phyloP scores from a whole-genome alignment of 2,797 vertebrate species.

The Ibycter americanus region DNA sequence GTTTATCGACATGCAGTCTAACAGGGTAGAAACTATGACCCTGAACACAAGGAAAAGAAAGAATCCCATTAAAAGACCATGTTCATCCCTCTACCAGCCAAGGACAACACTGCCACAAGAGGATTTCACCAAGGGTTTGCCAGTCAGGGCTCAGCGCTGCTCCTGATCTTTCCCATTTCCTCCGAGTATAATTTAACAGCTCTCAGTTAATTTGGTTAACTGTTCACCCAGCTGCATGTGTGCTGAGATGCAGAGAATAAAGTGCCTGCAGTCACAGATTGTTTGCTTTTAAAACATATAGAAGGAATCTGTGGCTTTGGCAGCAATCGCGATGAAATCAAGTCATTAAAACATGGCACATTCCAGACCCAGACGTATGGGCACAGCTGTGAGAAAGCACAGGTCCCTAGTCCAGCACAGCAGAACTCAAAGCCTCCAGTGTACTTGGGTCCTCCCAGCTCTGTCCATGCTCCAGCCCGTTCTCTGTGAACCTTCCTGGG shows the following conservation, averaged over 20 bases:
- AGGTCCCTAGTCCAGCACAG: rapidly evolving
- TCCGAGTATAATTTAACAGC: not conserved
- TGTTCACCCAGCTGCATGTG: not conserved
- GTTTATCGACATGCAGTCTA: not conserved
- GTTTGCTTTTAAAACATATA: constrained; percentile 25
- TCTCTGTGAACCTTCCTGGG: not conserved
- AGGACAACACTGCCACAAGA: rapidly evolving
- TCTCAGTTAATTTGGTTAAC: not conserved
- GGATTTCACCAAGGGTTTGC: not conserved
- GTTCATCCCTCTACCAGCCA: not conserved
- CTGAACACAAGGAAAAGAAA: not conserved
- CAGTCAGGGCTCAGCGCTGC: not conserved
- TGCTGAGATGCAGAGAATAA: not conserved
- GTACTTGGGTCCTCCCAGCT: not conserved
- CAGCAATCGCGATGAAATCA: rapidly evolving
- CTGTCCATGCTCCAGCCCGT: not conserved
- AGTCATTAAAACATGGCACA: not conserved
- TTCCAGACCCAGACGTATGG: not conserved
- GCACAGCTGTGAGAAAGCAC: not conserved
- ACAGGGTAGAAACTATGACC: not conserved
- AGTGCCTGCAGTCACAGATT: not conserved
- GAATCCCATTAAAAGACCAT: not conserved
- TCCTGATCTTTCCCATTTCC: not conserved
- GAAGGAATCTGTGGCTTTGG: not conserved
- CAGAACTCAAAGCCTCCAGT: not conserved